Evolutionary conservation across 2,888 invertebrate genomes (phyloP), one percentile per base, ranked within the genome.

Genomic region (Steromphala cineraria): DNA sequence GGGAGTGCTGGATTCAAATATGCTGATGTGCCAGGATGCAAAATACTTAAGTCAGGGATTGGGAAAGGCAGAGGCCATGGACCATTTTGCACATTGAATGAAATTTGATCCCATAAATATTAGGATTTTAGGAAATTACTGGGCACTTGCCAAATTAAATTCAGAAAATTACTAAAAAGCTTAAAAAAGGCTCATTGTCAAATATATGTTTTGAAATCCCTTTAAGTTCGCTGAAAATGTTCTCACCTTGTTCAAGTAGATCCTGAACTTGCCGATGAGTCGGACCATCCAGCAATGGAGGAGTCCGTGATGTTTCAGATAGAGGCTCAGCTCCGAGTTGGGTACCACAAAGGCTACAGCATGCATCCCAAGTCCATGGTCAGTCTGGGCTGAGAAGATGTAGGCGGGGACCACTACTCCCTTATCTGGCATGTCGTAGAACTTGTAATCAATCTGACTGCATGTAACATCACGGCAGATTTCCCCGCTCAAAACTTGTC

Each of bases 401-500:
- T 91, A 92, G 10, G 91, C 87, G 21, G 91, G 89, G 15, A 92
- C 87, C 5, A 91, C 84, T 5, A 92, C 83, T 8, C 87, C 88
- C 79, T 89, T 89, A 53, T 92, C 90, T 10, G 89, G 86, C 74
- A 92, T 86, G 76, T 89, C 88, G 82, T 88, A 91, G 78, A 92
- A 90, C 80, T 92, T 92, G 78, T 88, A 89, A 82, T 92, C 92
- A 56, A 91, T 88, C 74, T 86, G 84, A 67, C 89, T 86, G 36
- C 88, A 89, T 19, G 85, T 78, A n/a, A 90, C 86, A 80, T 92
- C 90, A 5, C 91, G 86, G 82, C 91, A 92, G 17, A 93, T 92
- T 81, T 92, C 93, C 55, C 92, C 91, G 78, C 90, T 91, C 15
- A 93, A 87, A 5, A 91, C 89, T 82, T 92, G 92, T 52, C 86